Evolutionary conservation across 2,888 invertebrate genomes (phyloP).

Genomic region (Tetanocera ferruginea): DNA sequence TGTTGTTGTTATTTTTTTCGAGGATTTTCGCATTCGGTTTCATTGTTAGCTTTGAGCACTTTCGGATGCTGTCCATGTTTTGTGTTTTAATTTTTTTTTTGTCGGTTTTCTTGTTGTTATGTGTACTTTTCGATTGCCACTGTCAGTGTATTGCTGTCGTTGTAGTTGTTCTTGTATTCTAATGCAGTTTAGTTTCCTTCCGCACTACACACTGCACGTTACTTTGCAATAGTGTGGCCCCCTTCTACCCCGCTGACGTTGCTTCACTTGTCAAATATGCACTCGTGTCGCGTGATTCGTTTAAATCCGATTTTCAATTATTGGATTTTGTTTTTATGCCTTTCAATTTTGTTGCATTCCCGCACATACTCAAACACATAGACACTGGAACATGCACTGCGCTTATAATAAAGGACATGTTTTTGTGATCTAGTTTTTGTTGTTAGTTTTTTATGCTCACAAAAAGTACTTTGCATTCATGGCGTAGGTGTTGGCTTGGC

Average conservation of each 20-base stretch:
- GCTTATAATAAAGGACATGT: constrained; percentile 40
- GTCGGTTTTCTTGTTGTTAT: constrained; percentile 10
- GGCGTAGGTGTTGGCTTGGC: constrained; percentile 39
- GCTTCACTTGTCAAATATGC: constrained; percentile 39
- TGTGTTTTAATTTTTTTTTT: constrained; percentile 19
- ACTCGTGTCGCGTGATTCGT: constrained; percentile 51
- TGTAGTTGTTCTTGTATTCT: constrained; percentile 46
- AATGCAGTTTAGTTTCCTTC: constrained; percentile 47
- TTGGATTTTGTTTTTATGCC: constrained; percentile 59
- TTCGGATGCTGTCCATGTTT: constrained; percentile 52
- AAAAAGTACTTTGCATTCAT: constrained; percentile 12
- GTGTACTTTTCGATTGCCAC: constrained; percentile 35
- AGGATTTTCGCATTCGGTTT: constrained; percentile 53
- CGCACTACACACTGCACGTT: neutral
- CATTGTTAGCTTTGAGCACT: constrained; percentile 56
- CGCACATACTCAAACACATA: neutral
- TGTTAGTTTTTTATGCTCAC: constrained; percentile 1
- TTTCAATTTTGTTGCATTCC: constrained; percentile 41
- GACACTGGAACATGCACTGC: constrained; percentile 24
- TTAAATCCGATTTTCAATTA: constrained; percentile 63
- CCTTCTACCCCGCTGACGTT: neutral
- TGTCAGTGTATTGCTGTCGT: constrained; percentile 25
- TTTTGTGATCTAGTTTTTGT: constrained; percentile 19
- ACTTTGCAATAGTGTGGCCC: neutral
- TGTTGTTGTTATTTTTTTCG: constrained; percentile 29